phyloP scores from a whole-genome alignment of 2,113 vertebrate species.

The Anas platyrhynchos region DNA sequence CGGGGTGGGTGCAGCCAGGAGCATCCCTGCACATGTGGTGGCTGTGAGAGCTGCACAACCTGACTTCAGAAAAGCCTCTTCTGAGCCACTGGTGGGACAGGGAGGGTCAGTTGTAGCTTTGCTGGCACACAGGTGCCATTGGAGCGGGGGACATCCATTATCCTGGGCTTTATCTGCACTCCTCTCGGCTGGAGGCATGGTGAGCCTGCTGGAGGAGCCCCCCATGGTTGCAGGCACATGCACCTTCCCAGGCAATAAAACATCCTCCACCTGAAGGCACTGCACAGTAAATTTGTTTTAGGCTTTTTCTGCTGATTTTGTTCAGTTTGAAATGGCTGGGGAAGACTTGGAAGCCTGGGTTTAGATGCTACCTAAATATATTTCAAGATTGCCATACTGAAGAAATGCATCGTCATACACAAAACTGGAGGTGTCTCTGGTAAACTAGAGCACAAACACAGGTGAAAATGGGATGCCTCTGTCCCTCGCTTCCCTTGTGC shows the following conservation, averaged over 20 bases:
- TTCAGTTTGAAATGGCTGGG: not conserved
- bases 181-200: not conserved
- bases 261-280: not conserved
- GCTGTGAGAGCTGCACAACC: not conserved
- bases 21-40: not conserved
- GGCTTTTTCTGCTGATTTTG: not conserved
- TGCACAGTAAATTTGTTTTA: no score
- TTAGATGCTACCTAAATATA: not conserved
- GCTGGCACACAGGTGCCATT: no score
- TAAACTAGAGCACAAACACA: not conserved
- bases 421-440: fast-evolving
- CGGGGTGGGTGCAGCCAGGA: not conserved
- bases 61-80: not conserved
- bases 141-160: not conserved
- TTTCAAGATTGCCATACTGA: not conserved
- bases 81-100: not conserved
- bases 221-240: no score
- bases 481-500: not conserved
- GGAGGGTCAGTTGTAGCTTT: not conserved
- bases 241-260: not conserved
- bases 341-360: not conserved
- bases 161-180: not conserved
- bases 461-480: not conserved
- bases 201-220: not conserved
- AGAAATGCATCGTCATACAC: not conserved